Evolutionary conservation across 2,113 vertebrate species (phyloP).

Genomic region (Gallinago paraguaiae): DNA sequence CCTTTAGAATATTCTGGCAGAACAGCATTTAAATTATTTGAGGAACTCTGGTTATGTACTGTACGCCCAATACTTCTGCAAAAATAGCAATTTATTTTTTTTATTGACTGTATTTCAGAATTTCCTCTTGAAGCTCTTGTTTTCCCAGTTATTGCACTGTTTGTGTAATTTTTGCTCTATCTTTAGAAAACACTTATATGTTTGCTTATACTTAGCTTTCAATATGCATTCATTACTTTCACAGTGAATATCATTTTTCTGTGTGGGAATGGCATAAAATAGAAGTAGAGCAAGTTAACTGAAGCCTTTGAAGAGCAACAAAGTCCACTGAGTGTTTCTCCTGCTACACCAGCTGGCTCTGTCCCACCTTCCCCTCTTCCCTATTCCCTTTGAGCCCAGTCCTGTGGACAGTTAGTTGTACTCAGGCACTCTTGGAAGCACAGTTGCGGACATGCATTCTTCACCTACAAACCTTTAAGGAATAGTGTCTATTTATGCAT

Average conservation of each 20-base stretch:
- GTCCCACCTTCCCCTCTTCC: not conserved
- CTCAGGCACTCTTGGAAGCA: not conserved
- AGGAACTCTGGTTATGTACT: not conserved
- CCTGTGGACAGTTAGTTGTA: not conserved
- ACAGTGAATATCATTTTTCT: constrained; percentile 21
- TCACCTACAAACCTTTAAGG: not conserved
- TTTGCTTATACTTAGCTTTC: constrained; percentile 33
- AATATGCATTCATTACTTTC: not conserved
- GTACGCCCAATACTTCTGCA: not conserved
- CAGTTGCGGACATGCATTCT: accelerated
- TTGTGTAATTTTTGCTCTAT: not conserved
- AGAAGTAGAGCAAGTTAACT: not conserved
- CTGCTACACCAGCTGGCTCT: not conserved
- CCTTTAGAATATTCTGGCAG: not conserved
- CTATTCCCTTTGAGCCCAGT: not conserved
- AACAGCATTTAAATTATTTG: not conserved
- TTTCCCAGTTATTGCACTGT: not conserved
- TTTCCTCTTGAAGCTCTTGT: not conserved
- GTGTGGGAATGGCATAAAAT: constrained; percentile 1
- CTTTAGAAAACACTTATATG: not conserved
- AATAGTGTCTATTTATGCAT: not conserved
- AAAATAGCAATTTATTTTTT: not conserved
- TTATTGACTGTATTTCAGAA: not conserved
- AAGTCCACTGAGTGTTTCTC: not conserved
- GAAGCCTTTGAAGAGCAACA: not conserved